phyloP scores from a whole-genome alignment of 37 sponge, comb jelly and placozoan genomes.

The Eunapius fragilis region DNA sequence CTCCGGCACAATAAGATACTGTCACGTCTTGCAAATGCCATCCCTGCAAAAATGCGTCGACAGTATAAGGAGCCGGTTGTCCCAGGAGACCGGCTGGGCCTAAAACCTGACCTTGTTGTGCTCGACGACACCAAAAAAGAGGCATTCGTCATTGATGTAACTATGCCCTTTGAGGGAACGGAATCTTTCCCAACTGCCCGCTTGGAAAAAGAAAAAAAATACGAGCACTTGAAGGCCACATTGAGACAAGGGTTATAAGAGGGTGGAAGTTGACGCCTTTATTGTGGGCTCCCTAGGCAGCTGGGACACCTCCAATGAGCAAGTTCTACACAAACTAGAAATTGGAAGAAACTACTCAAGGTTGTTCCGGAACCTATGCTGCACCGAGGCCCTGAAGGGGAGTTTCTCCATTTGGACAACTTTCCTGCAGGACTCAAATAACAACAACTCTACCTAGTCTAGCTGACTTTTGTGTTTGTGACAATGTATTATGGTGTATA shows the following conservation, averaged over 20 bases:
- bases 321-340: not conserved
- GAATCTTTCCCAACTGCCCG: too few relatives aligned
- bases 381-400: constrained; percentile 3
- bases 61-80: constrained; percentile 6
- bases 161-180: constrained; percentile 13
- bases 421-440: too few relatives aligned
- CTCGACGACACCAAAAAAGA: not conserved
- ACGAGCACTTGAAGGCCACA: too few relatives aligned
- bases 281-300: not conserved
- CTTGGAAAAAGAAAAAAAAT: too few relatives aligned
- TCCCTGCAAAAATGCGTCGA: not conserved
- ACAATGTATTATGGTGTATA: too few relatives aligned
- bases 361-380: constrained; percentile 12
- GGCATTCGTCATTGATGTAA: constrained; percentile 22
- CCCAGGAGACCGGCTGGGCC: not conserved
- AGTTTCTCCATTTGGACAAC: not conserved
- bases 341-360: not conserved
- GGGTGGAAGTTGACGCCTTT: too few relatives aligned
- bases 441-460: too few relatives aligned
- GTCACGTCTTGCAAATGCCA: not conserved
- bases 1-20: constrained; percentile 16
- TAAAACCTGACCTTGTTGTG: constrained; percentile 17
- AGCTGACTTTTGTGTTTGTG: too few relatives aligned
- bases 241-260: too few relatives aligned
- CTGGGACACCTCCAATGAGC: constrained; percentile 5